Evolutionary conservation across 2,113 vertebrate genomes (phyloP), one percentile per base, ranked within the genome.

Genomic region (Myotis brandtii): DNA sequence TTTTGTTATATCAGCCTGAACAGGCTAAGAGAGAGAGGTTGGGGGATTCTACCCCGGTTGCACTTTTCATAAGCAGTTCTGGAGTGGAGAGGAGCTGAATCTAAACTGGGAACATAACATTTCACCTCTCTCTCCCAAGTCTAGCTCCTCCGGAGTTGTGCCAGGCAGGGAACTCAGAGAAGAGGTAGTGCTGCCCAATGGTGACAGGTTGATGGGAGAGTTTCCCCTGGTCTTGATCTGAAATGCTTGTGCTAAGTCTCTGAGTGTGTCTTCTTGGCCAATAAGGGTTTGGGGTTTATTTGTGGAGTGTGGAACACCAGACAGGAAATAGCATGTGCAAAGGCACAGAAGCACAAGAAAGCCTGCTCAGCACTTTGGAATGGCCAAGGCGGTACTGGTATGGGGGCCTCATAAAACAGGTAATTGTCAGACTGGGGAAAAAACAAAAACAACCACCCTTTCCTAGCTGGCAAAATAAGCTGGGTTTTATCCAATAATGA

Each of bases 61-160:
- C 3, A 20, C 37, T 56, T 46, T 14, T 3, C 75, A n/a, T 8
- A 46, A 84, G 82, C 54, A 75, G 6, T 54, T 86, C 25, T 25
- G 30, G 40, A 54, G 48, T 2, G 0, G 34, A 54, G 20, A 88
- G 23, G 11, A n/a, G 20, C 56, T 18, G 9, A 10, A 72, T 72
- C 52, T 37, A 70, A 21, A 52, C 21, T 67, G 67, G 27, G 17
- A 62, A 52, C 76, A 30, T 1, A 20, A 10, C 8, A 0, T 48
- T 54, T 46, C 18, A 25, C 25, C 13, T 70, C 20, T n/a, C 6
- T 40, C 27, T 72, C 75, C n/a, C 9, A 76, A 72, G 52, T 34
- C 30, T 3, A 72, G 14, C 64, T 82, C 32, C 32, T 40, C 30
- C 0, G 0, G 14, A 34, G 6, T 14, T 67, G 21, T 0, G 14